Percentiles rank a stretch among this genome's conserved stretches.
Evolutionary conservation across 30 jellyfish, hydroid and myxozoan genomes (phyloP).

Genomic region (Kudoa iwatai): DNA sequence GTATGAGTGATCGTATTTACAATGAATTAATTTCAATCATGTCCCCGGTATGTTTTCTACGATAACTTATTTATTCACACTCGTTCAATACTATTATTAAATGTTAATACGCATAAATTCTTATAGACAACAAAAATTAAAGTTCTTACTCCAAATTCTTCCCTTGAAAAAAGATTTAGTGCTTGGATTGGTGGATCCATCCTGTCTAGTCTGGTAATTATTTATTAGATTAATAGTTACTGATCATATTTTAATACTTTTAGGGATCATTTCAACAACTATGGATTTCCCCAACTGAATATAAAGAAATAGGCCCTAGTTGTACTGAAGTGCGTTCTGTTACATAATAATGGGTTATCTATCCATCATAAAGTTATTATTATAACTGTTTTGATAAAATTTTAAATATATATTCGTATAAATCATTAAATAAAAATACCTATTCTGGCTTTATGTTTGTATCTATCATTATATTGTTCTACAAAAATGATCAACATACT

Average conservation of each 20-base stretch:
- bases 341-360: too few species aligned
- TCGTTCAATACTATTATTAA: neutral
- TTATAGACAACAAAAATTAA: neutral
- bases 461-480: too few species aligned
- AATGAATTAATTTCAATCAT: slow-evolving; percentile 49
- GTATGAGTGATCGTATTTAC: slow-evolving; percentile 63
- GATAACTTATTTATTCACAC: neutral
- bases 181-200: slow-evolving; percentile 98
- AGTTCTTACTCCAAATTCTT: neutral
- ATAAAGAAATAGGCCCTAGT: slow-evolving; percentile 32
- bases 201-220: slow-evolving; percentile 42
- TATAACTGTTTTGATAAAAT: too few species aligned
- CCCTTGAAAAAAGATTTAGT: slow-evolving; percentile 56
- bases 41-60: slow-evolving; percentile 28
- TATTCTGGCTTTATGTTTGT: too few species aligned
- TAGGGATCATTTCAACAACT: slow-evolving; percentile 83
- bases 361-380: too few species aligned
- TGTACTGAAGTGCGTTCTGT: too few species aligned
- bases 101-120: too few species aligned
- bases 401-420: too few species aligned
- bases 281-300: slow-evolving; percentile 78
- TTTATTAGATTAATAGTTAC: neutral
- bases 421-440: too few species aligned
- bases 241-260: neutral
- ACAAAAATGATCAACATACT: too few species aligned